Evolutionary conservation across 92 coral and sea anemone species (phyloP).

Genomic region (Epizoanthus fatuus): DNA sequence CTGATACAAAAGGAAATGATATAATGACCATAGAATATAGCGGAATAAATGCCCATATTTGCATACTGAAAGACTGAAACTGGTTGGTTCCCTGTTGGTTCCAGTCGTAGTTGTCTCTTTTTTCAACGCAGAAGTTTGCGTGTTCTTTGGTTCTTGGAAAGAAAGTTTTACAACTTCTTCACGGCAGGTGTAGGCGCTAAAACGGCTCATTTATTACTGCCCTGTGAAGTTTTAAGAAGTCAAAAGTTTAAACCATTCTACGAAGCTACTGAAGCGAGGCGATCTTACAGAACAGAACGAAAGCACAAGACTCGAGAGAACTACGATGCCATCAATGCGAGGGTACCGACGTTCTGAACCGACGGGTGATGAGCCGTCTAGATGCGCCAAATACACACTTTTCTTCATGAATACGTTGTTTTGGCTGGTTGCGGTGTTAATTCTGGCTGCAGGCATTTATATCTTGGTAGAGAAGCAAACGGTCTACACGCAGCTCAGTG

Average conservation of each 20-base stretch:
- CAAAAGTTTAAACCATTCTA: not conserved
- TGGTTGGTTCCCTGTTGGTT: too few species aligned
- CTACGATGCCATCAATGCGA: conserved; percentile 41
- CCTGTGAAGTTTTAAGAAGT: not conserved
- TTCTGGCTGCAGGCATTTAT: conserved; percentile 78
- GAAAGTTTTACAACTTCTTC: not conserved
- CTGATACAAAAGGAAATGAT: too few species aligned
- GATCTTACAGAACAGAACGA: not conserved
- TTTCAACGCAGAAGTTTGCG: not conserved
- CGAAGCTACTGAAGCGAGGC: not conserved
- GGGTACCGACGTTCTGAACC: conserved; percentile 50
- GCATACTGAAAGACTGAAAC: too few species aligned
- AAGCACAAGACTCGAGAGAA: not conserved
- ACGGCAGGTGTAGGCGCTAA: not conserved
- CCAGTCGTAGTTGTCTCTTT: too few species aligned
- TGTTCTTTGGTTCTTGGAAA: not conserved
- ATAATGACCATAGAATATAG: too few species aligned
- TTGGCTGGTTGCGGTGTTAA: conserved; percentile 78
- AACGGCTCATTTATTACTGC: conserved; percentile 14
- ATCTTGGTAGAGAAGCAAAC: conserved; percentile 81
- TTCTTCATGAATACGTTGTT: conserved; percentile 88
- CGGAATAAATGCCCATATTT: too few species aligned
- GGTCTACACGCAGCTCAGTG: conserved; percentile 70
- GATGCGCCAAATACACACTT: conserved; percentile 77
- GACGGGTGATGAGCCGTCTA: conserved; percentile 71